A percentile compares a stretch with the other conserved stretches of the same genome.
Conservation (phyloP, 1,140 invertebrate genomes). For the Drosophila bipectinata region DNA sequence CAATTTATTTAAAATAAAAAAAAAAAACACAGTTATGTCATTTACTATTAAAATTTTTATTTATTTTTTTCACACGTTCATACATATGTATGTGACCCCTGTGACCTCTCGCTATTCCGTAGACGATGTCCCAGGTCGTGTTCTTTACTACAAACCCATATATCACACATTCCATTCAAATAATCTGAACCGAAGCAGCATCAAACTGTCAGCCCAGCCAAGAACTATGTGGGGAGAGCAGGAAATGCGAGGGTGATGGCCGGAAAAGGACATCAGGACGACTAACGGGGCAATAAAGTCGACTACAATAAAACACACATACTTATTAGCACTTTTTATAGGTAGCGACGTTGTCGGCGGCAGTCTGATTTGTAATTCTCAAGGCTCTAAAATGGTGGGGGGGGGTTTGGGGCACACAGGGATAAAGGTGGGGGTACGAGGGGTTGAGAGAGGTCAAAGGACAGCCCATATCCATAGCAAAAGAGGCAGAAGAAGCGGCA, state of each 20-base stretch:
- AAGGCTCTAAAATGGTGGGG: conserved; percentile 68
- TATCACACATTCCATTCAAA: conserved; percentile 39
- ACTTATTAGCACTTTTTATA: conserved; percentile 81
- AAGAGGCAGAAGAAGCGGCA: conserved; percentile 42
- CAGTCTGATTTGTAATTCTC: conserved; percentile 81
- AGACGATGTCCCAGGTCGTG: background rate
- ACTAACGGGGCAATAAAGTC: conserved; percentile 62
- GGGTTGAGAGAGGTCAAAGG: conserved; percentile 10
- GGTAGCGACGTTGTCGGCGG: conserved; percentile 43
- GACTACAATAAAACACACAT: conserved; percentile 79
- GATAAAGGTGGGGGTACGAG: background rate
- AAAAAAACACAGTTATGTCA: no score
- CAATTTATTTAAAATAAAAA: no score
- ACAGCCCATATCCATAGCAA: conserved; percentile 32
- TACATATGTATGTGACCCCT: background rate
- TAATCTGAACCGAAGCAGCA: conserved; percentile 11
- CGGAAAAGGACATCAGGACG: conserved; percentile 7
- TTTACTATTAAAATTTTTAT: background rate
- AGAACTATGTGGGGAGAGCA: conserved; percentile 1
- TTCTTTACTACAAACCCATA: background rate
- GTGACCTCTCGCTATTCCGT: conserved; percentile 11
- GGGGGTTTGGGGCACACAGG: background rate
- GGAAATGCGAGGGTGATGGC: background rate
- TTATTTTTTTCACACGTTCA: background rate
- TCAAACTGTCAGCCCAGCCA: conserved; percentile 26